These are phyloP conservation scores for Drosophila flavopinicola DNA, from an alignment of 2,888 invertebrate species.

Conservation along the genomic window DNA sequence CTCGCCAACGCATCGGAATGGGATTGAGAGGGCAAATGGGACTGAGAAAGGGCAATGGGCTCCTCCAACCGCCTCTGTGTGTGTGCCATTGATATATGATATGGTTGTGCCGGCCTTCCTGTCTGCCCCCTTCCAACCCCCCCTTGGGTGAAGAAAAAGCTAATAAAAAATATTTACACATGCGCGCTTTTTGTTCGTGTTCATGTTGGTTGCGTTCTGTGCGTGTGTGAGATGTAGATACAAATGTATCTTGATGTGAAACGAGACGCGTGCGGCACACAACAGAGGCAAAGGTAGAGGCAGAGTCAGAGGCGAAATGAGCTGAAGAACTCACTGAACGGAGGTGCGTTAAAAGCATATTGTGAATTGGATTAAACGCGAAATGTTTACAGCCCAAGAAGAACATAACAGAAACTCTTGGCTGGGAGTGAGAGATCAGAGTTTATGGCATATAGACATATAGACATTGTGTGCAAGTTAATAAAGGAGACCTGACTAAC, in stretches of 20 bases:
- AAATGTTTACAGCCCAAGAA: conserved; percentile 20
- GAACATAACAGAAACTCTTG: background rate
- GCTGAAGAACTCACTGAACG: background rate
- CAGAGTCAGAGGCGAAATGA: background rate
- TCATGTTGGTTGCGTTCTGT: conserved; percentile 15
- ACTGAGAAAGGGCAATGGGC: conserved; percentile 6
- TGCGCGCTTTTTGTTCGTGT: conserved; percentile 42
- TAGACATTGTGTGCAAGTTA: conserved; percentile 4
- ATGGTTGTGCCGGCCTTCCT: conserved; percentile 32
- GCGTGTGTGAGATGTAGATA: conserved; percentile 41
- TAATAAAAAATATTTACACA: conserved; percentile 77
- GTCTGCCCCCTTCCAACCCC: background rate
- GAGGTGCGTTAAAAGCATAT: conserved; percentile 21
- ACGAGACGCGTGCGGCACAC: conserved; percentile 31
- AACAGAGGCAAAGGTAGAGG: background rate
- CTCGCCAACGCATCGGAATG: conserved; percentile 52
- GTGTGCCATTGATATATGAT: conserved; percentile 47
- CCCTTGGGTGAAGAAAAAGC: conserved; percentile 37
- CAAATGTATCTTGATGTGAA: conserved; percentile 72
- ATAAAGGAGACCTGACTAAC: background rate
- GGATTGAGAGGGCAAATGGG: conserved; percentile 7
- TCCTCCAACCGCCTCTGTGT: conserved; percentile 6
- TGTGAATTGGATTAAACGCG: conserved; percentile 37
- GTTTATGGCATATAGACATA: background rate
- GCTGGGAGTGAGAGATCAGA: conserved; percentile 6